Evolutionary conservation across 2,797 vertebrate species (phyloP), one percentile per base, ranked within the genome.

Genomic region (Rhinichthys osculus): DNA sequence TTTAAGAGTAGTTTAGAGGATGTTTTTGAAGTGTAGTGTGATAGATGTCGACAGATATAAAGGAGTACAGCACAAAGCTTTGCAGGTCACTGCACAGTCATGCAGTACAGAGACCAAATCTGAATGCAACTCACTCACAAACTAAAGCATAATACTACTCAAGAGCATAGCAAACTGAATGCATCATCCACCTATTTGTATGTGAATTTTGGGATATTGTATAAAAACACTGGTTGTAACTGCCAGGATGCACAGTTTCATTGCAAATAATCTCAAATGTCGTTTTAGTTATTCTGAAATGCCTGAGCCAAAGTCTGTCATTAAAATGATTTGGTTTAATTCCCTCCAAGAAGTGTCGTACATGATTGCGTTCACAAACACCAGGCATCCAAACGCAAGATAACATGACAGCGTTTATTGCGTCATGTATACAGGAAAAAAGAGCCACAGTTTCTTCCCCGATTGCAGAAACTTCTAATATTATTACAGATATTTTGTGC

Each of bases 41-140:
- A 71, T 38, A 71, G 64, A 78, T 62, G 50, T 78, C 44, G 66
- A 79, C 83, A 71, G 27, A 52, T 79, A 35, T 72, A 85, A 78
- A 78, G 50, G 19, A 78, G 66, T 47, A 84, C 30, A 67, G 73
- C 27, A 17, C 50, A 42, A 35, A 85, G 83, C 52, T 44, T 44
- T 70, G 38, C 76, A 47, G 66, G 54, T 78, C 77, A 42, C 52
- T 78, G 74, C 83, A 79, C 76, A 70, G 27, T 47, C 59, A 44
- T 80, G 78, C n/a, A 30, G 59, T 21, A 38, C 52, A 71, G 50
- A 57, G 78, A 79, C 38, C 4, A 40, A 47, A 79, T 85, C 13
- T 79, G 5, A 79, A 85, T 35, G 33, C 82, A 42, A 38, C 73
- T 84, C 62, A 62, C 54, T 73, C 19, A 35, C 40, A 67, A 76